Percentiles rank a stretch among this genome's conserved stretches.
phyloP scores from a whole-genome alignment of 2,113 vertebrate species.

The Saimiri boliviensis region DNA sequence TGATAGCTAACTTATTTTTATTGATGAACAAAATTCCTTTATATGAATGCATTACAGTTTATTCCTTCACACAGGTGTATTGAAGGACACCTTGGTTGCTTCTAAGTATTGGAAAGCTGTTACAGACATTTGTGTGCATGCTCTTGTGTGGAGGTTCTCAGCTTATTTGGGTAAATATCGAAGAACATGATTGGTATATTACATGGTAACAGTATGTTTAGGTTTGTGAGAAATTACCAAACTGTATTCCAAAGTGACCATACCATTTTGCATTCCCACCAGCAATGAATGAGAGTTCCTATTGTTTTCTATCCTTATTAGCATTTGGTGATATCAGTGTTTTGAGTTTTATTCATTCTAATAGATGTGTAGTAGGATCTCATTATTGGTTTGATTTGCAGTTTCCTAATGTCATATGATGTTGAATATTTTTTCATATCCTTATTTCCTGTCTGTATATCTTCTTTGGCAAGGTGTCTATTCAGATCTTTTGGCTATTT shows the following conservation, averaged over 20 bases:
- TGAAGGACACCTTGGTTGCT: not conserved
- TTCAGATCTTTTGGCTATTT: not conserved
- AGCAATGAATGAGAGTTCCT: not conserved
- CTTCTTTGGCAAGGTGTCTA: not conserved
- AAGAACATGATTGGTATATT: not conserved
- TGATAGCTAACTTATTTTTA: not conserved
- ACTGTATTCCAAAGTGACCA: not conserved
- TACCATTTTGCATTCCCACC: not conserved
- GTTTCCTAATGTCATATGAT: not conserved
- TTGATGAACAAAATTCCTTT: not conserved
- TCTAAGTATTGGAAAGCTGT: not conserved
- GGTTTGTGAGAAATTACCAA: conserved; percentile 15
- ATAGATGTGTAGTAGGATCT: not conserved
- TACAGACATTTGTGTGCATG: not conserved
- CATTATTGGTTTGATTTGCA: not conserved
- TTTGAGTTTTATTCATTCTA: not conserved
- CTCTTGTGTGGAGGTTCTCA: not conserved
- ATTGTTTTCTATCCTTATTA: not conserved
- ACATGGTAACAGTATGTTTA: not conserved
- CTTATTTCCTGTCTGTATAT: not conserved
- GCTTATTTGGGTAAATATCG: not conserved
- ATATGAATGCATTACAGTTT: not conserved
- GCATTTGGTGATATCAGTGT: not conserved
- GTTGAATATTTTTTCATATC: not conserved
- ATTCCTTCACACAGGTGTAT: not conserved